phyloP scores from a whole-genome alignment of 64 coral and sea anemone genomes.

The Catalaphyllia jardinei region DNA sequence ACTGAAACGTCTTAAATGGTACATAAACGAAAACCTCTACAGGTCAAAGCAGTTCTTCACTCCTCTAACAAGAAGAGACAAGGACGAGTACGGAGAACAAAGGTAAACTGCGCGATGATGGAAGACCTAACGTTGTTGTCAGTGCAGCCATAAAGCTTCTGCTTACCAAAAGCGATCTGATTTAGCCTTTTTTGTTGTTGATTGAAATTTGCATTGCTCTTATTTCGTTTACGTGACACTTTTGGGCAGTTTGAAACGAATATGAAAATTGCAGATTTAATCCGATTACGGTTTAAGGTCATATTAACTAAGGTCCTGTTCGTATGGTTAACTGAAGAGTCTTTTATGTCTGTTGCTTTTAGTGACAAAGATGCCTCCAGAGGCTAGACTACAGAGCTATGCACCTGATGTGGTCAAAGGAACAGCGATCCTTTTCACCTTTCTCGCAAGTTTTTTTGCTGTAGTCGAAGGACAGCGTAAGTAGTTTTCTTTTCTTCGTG shows the following conservation, averaged over 20 bases:
- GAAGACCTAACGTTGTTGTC: neutral
- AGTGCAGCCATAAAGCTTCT: neutral
- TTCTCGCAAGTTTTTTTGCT: neutral
- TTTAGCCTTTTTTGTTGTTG: neutral
- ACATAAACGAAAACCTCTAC: no score
- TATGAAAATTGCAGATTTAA: no score
- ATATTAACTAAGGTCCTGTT: no score
- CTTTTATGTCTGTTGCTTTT: neutral
- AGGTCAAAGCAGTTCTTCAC: neutral
- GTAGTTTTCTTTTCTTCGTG: neutral
- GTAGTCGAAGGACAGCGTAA: neutral
- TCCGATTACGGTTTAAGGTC: no score
- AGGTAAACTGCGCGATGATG: neutral
- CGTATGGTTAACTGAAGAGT: neutral
- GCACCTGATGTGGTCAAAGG: neutral
- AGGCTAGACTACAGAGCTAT: constrained; percentile 17
- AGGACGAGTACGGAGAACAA: neutral
- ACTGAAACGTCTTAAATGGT: neutral
- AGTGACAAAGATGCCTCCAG: neutral
- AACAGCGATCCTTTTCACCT: neutral
- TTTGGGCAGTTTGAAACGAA: neutral
- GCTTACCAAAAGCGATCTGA: neutral
- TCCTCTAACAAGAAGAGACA: neutral
- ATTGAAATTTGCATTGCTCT: neutral
- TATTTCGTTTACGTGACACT: neutral